Conservation (phyloP, 2,113 vertebrate genomes). For the Scartelaos histophorus region DNA sequence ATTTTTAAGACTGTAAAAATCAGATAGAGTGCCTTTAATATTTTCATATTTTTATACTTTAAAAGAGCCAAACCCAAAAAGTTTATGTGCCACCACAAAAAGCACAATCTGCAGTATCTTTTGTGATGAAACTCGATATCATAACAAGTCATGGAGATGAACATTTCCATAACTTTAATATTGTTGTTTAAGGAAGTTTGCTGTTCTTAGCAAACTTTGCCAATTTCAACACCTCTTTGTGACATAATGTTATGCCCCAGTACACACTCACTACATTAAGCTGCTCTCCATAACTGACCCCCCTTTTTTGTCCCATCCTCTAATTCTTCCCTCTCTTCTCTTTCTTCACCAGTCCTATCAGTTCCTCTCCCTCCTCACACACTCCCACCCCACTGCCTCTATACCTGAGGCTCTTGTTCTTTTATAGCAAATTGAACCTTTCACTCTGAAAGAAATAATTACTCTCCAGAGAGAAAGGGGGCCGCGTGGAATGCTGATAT, state of each 20-base stretch:
- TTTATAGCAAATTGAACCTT: conserved; percentile 90
- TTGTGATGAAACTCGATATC: neutral
- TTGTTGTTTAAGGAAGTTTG: conserved; percentile 15
- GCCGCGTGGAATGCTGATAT: conserved; percentile 84
- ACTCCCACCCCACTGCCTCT: conserved; percentile 61
- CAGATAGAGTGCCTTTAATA: too few relatives aligned
- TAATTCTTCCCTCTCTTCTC: conserved; percentile 4
- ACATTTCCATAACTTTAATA: neutral
- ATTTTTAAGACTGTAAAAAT: too few relatives aligned
- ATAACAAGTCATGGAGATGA: neutral
- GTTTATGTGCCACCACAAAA: too few relatives aligned
- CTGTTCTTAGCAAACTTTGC: conserved; percentile 14
- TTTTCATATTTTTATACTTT: too few relatives aligned
- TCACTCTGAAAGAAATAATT: conserved; percentile 87
- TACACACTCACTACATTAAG: conserved; percentile 57
- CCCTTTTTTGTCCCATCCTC: conserved; percentile 28
- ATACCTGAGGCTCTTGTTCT: conserved; percentile 80
- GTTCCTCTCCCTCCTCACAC: conserved; percentile 56
- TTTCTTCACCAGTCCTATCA: conserved; percentile 56
- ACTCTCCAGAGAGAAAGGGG: conserved; percentile 84
- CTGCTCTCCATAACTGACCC: conserved; percentile 36
- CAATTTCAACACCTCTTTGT: conserved; percentile 31
- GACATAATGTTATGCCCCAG: conserved; percentile 71
- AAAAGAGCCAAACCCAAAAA: too few relatives aligned
- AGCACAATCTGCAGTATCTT: neutral